Evolutionary conservation across 2,888 invertebrate genomes (phyloP).

Genomic region (Leucoma salicis): DNA sequence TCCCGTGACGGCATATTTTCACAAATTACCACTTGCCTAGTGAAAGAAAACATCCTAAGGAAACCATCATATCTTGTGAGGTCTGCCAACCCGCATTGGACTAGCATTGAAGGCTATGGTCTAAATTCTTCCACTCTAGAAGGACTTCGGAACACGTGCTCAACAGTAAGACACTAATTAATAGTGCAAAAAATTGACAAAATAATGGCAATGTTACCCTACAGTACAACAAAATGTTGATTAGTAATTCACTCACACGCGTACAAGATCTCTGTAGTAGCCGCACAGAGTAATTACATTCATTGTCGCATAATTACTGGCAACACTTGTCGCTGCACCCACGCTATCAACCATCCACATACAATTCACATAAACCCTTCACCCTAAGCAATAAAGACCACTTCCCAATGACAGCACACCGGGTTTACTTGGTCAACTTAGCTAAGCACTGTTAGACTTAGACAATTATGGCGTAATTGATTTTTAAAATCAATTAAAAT

Average conservation of each 20-base stretch:
- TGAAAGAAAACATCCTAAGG: too few relatives aligned
- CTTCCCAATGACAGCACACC: slow-evolving; percentile 13
- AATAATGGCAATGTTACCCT: slow-evolving; percentile 27
- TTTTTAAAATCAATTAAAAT: slow-evolving; percentile 30
- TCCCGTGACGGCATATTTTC: too few relatives aligned
- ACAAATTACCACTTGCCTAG: too few relatives aligned
- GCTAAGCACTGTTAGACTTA: slow-evolving; percentile 30
- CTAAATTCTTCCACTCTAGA: too few relatives aligned
- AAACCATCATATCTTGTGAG: too few relatives aligned
- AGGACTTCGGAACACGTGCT: too few relatives aligned
- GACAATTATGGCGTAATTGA: slow-evolving; percentile 33
- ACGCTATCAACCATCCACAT: slow-evolving; percentile 46
- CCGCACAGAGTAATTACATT: slow-evolving; percentile 67
- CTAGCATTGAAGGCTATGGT: too few relatives aligned
- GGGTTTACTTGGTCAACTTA: slow-evolving; percentile 11
- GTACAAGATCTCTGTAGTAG: slow-evolving; percentile 35
- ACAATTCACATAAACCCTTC: slow-evolving; percentile 38
- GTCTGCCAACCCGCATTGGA: too few relatives aligned
- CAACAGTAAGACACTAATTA: too few relatives aligned
- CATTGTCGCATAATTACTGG: slow-evolving; percentile 76
- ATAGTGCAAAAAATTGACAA: slow-evolving; percentile 22
- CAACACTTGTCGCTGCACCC: slow-evolving; percentile 73
- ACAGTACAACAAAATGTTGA: slow-evolving; percentile 51
- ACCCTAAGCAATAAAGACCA: slow-evolving; percentile 30
- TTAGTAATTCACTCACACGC: slow-evolving; percentile 56